Evolutionary conservation across 2,797 vertebrate genomes (phyloP), one percentile per base, ranked within the genome.

Genomic region (Scyliorhinus canicula): DNA sequence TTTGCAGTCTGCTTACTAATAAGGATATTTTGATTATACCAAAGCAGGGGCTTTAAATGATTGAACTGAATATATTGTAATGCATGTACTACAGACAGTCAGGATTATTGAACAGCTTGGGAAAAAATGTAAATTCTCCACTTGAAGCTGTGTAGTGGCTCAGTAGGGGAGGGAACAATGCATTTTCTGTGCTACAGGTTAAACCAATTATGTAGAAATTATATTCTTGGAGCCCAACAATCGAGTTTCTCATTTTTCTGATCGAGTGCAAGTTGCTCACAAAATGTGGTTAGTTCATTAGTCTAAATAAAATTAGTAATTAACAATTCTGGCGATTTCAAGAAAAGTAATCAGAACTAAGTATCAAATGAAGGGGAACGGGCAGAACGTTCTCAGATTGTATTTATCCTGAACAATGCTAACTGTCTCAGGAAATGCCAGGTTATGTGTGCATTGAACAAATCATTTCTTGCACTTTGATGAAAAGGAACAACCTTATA

Each of bases 121-220:
- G n/a, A 55, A 65, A 74, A 69, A 82, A 94, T 94, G 44, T 74
- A 74, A 74, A 71, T 94, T 94, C 28, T 74, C 93, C 31, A 44
- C 57, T 94, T 74, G 44, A 71, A 52, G 67, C 65, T 69, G 26
- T 71, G 47, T 28, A 69, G n/a, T 5, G 60, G 14, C 65, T 71
- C 93, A 74, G 67, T 74, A 52, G 93, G 67, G 65, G 50, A 74
- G 67, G 71, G 93, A 94, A 74, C 93, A 94, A 74, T 55, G 67
- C 35, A 44, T 71, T 94, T 65, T 31, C 65, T n/a, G 8, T 67
- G 31, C 47, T 60, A 52, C 50, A 94, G 65, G 93, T 94, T 71
- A 94, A 74, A 94, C 93, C 50, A 74, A 94, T 71, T 94, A 71
- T 52, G 69, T 14, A 52, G 44, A 94, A 50, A 55, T 52, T 4